A percentile compares a stretch with the other conserved stretches of the same genome.
phyloP scores from a whole-genome alignment of 2,113 vertebrate genomes.

The Tringa solitaria region DNA sequence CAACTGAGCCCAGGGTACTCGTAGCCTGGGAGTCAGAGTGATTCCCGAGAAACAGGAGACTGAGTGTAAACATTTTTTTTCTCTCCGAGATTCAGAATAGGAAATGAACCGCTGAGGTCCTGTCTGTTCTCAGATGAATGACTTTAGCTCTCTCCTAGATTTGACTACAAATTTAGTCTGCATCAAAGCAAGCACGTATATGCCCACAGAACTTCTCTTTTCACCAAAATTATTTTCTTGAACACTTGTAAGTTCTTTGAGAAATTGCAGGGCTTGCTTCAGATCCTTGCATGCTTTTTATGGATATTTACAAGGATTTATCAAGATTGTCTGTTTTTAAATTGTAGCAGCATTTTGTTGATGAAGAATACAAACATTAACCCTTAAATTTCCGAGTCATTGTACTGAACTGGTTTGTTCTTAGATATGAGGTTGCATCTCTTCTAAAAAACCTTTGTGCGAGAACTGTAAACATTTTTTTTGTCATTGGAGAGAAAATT shows the following conservation, averaged over 20 bases:
- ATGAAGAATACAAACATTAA: background rate
- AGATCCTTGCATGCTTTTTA: background rate
- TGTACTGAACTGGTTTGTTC: background rate
- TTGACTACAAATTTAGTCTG: background rate
- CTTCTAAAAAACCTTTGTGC: background rate
- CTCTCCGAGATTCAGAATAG: background rate
- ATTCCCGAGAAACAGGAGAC: background rate
- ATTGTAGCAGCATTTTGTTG: background rate
- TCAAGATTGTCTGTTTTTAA: background rate
- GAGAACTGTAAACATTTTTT: background rate
- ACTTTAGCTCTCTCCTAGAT: background rate
- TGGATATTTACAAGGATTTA: background rate
- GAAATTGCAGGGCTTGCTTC: background rate
- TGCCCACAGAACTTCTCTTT: background rate
- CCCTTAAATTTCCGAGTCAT: background rate
- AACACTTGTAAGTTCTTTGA: background rate
- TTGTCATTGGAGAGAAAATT: background rate
- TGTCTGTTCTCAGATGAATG: constrained; percentile 11
- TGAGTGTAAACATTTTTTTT: background rate
- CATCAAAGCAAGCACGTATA: background rate
- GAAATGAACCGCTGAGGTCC: background rate
- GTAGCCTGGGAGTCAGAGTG: background rate
- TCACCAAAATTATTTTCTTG: background rate
- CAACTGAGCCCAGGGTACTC: background rate
- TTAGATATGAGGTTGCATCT: background rate